phyloP scores from a whole-genome alignment of 92 coral and sea anemone species.

The Zoanthus sociatus region DNA sequence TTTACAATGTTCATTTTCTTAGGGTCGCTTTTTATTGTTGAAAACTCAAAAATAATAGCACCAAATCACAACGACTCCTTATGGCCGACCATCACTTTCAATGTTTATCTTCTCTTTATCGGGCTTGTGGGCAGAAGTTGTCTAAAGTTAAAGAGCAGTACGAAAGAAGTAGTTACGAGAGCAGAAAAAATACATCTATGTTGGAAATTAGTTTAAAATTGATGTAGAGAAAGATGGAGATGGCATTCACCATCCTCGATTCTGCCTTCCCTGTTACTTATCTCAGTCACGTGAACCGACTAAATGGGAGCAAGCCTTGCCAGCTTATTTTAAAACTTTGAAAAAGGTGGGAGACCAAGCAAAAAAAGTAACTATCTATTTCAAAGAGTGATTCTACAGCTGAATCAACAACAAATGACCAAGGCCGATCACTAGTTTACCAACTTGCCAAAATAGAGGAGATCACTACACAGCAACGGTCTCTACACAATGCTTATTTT shows the following conservation, averaged over 20 bases:
- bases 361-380: constrained; percentile 16
- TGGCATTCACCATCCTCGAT: constrained; percentile 38
- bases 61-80: constrained; percentile 5
- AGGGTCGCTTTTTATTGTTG: constrained; percentile 6
- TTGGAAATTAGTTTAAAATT: constrained; percentile 16
- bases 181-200: constrained; percentile 5
- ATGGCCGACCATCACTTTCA: constrained; percentile 28
- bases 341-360: constrained; percentile 31
- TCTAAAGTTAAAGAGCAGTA: constrained; percentile 8
- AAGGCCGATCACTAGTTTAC: neutral
- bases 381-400: constrained; percentile 23
- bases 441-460: constrained; percentile 21
- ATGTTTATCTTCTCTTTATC: constrained; percentile 21
- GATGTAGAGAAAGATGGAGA: constrained; percentile 29
- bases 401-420: constrained; percentile 1
- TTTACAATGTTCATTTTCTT: constrained; percentile 20
- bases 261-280: constrained; percentile 30
- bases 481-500: constrained; percentile 19
- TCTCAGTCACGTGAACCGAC: constrained; percentile 18
- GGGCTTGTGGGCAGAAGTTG: constrained; percentile 5
- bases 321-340: constrained; percentile 10
- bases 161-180: constrained; percentile 5
- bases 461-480: constrained; percentile 27
- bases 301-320: constrained; percentile 28
- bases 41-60: constrained; percentile 16